Evolutionary conservation across 2,888 invertebrate species (phyloP).

Genomic region (Nemurella pictetii): DNA sequence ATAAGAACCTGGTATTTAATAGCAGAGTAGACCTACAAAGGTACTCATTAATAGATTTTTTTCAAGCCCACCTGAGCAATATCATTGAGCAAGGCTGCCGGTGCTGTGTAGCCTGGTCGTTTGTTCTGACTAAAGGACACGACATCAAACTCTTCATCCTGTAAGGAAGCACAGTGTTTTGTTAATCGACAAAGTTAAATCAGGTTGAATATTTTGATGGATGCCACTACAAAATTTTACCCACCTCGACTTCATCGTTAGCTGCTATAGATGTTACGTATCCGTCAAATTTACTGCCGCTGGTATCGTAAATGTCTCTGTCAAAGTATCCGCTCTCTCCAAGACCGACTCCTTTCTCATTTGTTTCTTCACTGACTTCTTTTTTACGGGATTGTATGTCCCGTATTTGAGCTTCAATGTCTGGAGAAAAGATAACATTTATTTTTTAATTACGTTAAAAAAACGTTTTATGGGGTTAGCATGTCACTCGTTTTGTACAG

Average conservation of each 20-base stretch:
- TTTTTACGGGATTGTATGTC: conserved; percentile 89
- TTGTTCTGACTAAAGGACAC: conserved; percentile 70
- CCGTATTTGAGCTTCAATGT: conserved; percentile 92
- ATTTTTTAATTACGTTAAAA: neutral
- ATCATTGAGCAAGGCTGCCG: conserved; percentile 86
- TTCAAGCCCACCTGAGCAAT: conserved; percentile 72
- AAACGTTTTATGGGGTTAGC: conserved; percentile 13
- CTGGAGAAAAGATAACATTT: conserved; percentile 54
- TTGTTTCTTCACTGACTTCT: conserved; percentile 62
- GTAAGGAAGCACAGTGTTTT: conserved; percentile 26
- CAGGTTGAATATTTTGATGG: neutral
- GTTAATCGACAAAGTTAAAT: conserved; percentile 23
- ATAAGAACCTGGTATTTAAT: neutral
- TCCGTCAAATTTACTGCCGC: conserved; percentile 83
- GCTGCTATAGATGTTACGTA: conserved; percentile 96
- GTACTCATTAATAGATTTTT: no score
- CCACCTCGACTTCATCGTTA: conserved; percentile 87
- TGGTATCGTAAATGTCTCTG: conserved; percentile 88
- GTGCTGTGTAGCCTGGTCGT: conserved; percentile 80
- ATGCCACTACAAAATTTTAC: conserved; percentile 30
- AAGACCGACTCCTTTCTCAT: conserved; percentile 77
- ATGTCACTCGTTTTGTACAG: no score
- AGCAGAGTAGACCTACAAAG: no score
- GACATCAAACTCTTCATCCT: conserved; percentile 84
- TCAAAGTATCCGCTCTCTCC: conserved; percentile 88